Evolutionary conservation across 1,140 invertebrate species (phyloP), one percentile per base, ranked within the genome.

Genomic region (Bicyclus anynana): DNA sequence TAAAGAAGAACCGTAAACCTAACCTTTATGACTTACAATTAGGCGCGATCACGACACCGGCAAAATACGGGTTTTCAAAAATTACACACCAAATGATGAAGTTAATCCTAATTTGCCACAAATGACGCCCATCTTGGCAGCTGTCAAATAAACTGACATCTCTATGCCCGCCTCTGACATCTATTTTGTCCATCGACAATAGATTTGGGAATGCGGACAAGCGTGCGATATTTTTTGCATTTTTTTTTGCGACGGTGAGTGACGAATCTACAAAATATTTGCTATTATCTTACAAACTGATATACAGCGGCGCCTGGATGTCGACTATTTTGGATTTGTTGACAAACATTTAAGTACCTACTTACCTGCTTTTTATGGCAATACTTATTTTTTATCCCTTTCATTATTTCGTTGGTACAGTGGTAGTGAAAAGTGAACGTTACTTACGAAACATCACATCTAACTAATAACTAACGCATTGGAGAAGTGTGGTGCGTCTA

Each of bases 131-230:
- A 60, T 59, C 66, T 67, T 77, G 80, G 79, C 80, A 80, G 69
- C 75, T 83, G 80, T 83, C 80, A 79, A 71, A 83, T 63, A 79
- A 70, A 59, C 58, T 70, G 76, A 83, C 80, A 80, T 59, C 72
- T 79, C 42, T 55, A 72, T 79, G 52, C 47, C 27, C 44, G 44
- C 44, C 44, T 47, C 50, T 52, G 51, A 56, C 44, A 52, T 63
- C 53, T 67, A 59, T 69, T 74, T 69, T 65, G 58, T 51, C 49
- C 29, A 18, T 27, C 20, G 33, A 63, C 65, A 68, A 68, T 63
- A 59, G 59, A 20, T 9, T 13, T 57, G 56, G 16, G 6, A 51
- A 52, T 51, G 62, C 51, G 46, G 50, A 55, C 44, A 56, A 51
- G 13, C 55, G 62, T 42, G 53, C 23, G 21, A 49, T 51, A 54